Percentiles rank a stretch among this genome's conserved stretches.
phyloP scores from a whole-genome alignment of 2,113 vertebrate genomes.

The Pheucticus melanocephalus region DNA sequence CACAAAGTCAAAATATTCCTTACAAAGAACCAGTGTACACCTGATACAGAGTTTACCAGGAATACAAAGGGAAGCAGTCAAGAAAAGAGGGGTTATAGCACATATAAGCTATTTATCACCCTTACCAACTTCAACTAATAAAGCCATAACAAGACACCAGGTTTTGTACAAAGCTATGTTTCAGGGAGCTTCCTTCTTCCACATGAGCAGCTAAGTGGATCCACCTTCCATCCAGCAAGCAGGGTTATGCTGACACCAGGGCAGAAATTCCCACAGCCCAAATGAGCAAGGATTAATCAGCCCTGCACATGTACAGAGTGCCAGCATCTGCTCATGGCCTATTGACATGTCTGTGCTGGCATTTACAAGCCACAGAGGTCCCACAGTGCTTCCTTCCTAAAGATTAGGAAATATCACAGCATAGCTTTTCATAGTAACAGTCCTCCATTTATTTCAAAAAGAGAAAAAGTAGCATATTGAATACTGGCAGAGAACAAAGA shows the following conservation, averaged over 20 bases:
- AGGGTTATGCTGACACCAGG: not conserved
- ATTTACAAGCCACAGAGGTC: not conserved
- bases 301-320: rapidly evolving
- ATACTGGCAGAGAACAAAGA: not conserved
- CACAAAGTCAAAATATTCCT: not conserved
- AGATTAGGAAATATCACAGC: not conserved
- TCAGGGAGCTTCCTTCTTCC: not conserved
- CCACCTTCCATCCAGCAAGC: not conserved
- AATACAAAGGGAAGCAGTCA: not conserved
- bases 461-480: not conserved
- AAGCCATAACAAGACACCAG: not conserved
- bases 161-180: not conserved
- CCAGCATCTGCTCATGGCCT: not conserved
- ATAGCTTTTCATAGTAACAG: not conserved
- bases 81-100: not conserved
- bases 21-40: not conserved
- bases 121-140: not conserved
- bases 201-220: not conserved
- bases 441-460: not conserved
- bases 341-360: not conserved
- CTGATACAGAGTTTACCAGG: not conserved
- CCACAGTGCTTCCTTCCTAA: not conserved
- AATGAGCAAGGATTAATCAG: not conserved
- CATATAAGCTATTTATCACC: not conserved
- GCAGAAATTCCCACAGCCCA: not conserved